Base-by-base conservation (phyloP, 2,888 invertebrate genomes). In the Plagiodera versicolora region DNA sequence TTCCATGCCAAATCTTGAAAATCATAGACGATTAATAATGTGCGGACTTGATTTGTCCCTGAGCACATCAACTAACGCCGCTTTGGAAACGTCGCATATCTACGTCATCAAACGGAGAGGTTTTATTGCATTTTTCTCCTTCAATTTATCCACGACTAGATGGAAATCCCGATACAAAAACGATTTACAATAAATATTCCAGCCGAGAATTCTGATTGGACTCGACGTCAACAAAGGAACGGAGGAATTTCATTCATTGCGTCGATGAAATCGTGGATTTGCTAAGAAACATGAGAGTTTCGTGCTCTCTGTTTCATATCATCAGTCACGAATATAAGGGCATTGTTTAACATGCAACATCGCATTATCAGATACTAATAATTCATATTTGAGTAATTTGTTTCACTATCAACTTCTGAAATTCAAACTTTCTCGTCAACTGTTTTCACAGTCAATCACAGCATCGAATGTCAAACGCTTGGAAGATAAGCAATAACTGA, bases 111-210 rank as follows among this genome's bases (percentile, higher is more conserved):
- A 74, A 72, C 75, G 74, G 77, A 76, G 76, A 70, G 76, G 75
- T 77, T 78, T 78, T 77, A 79, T 79, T 79, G 78, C 77, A 76
- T 78, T 79, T 77, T 75, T 73, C 72, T 73, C 87, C 2, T 85
- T 83, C 60, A 58, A 67, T 95, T 52, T 56, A 52, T 58, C 35
- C 49, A 79, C 65, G 80, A 0, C 95, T 39, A 64, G 62, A 61
- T 60, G 61, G 60, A 53, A 60, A 56, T 94, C 84, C 95, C 90
- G 74, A 97, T 68, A 57, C 66, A 58, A 57, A 58, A 70, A 70
- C 60, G 67, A 52, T 66, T 56, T 56, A 56, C 66, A 60, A 65
- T 62, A 62, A 65, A 61, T 63, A 63, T 58, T 62, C 53, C 59
- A 60, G 46, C 20, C 19, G 30, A 20, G 18, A 47, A 49, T 45